Base-by-base conservation (phyloP, 2,888 invertebrate species). In the Metalampra italica region DNA sequence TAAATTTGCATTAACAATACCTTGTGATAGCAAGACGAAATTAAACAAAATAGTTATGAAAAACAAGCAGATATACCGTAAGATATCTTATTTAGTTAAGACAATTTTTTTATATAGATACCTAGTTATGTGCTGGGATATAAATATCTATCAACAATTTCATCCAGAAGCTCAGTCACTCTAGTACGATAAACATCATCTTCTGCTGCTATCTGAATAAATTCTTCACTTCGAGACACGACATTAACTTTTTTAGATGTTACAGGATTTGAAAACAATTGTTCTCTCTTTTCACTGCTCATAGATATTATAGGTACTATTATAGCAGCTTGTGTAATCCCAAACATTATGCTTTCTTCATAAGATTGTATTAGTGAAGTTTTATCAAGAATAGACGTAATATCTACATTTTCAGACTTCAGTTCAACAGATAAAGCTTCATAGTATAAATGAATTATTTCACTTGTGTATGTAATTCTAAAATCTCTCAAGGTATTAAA, bases 371-470 rank as follows among this genome's bases (percentile, higher is more conserved):
- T 45, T 13, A 85, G 47, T 29, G 49, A 36, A 37, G 56, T 38
- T 66, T 68, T 75, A 36, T 64, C 61, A 14, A 78, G 60, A 52
- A 84, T 62, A 8, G 58, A 49, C 13, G 56, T 47, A 3, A 79
- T 49, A 57, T 78, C 58, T 14, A 85, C 50, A 13, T 57, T 58
- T 15, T 80, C 69, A 5, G 61, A 59, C 30, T 68, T 60, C 4
- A 93, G 66, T 60, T 90, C 86, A 40, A 78, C 64, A 4, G 61
- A 57, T 52, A 93, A 69, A 22, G 73, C 74, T 4, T 69, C 59
- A 64, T 92, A 92, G 68, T 94, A 94, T 47, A 87, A 70, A 36
- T 89, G 69, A 8, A 93, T 59, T 34, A 93, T 71, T 34, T 78
- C 67, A 7, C 65, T 53, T 0, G 90, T 78, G 62, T 91, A 72